A percentile compares a stretch with the other conserved stretches of the same genome.
phyloP scores from a whole-genome alignment of 2,888 invertebrate species.

The Plutella xylostella region DNA sequence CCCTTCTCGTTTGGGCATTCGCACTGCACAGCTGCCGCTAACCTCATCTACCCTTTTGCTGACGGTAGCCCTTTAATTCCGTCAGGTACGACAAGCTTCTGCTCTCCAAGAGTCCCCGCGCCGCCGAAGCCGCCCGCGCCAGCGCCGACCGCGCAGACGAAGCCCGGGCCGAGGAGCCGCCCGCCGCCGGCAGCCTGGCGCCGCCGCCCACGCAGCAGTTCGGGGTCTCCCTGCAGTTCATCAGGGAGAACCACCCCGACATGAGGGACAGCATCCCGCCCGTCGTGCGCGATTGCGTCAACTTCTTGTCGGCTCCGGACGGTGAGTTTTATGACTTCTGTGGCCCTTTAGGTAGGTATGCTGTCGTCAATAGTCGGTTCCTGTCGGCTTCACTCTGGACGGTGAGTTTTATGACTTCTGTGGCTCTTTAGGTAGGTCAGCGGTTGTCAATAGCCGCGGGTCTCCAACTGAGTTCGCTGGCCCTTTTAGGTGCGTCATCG shows the following conservation, averaged over 20 bases:
- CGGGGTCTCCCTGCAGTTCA: slow-evolving; percentile 92
- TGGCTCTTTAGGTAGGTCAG: no score
- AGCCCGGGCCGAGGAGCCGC: slow-evolving; percentile 17
- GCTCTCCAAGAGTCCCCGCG: slow-evolving; percentile 68
- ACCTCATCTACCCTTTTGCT: no score
- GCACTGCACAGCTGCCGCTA: no score
- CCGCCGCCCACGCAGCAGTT: slow-evolving; percentile 88
- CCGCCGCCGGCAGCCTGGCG: slow-evolving; percentile 24
- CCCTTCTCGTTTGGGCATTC: neutral
- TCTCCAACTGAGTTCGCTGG: no score
- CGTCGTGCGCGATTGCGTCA: slow-evolving; percentile 90
- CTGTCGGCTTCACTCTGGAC: no score
- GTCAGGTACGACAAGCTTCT: slow-evolving; percentile 82
- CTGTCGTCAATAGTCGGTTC: no score
- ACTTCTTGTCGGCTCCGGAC: slow-evolving; percentile 89
- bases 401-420: no score
- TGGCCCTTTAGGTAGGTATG: no score
- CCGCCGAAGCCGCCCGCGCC: slow-evolving; percentile 37
- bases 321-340: slow-evolving; percentile 75
- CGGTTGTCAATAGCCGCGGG: no score
- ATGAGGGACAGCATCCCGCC: slow-evolving; percentile 89
- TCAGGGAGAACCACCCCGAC: slow-evolving; percentile 84
- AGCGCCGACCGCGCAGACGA: slow-evolving; percentile 14
- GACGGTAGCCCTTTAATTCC: slow-evolving; percentile 5
- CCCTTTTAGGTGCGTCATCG: no score